phyloP scores from a whole-genome alignment of 2,113 vertebrate species.

The Mesitornis unicolor region DNA sequence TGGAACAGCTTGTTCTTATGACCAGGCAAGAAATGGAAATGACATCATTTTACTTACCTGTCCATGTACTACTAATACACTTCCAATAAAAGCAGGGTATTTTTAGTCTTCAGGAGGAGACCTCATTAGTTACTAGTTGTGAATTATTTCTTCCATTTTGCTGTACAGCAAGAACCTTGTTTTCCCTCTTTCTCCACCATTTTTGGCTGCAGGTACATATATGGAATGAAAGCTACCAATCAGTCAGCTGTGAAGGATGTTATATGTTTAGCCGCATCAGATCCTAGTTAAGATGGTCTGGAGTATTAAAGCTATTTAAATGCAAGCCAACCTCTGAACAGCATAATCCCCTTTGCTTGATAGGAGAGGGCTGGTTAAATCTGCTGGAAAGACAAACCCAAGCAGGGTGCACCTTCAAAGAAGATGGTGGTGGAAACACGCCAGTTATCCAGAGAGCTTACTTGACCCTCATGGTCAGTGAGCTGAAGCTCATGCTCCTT shows the following conservation, averaged over 20 bases:
- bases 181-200: neutral
- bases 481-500: neutral
- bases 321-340: neutral
- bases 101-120: neutral
- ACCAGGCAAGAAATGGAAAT: neutral
- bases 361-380: neutral
- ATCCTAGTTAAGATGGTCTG: neutral
- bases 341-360: neutral
- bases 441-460: neutral
- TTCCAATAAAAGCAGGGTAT: neutral
- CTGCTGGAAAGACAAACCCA: neutral
- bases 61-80: neutral
- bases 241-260: neutral
- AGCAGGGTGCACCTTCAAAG: neutral
- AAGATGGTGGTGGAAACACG: accelerated
- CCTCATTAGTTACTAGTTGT: neutral
- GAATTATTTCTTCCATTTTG: neutral
- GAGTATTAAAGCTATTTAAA: conserved; percentile 5
- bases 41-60: neutral
- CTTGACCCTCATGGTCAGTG: neutral
- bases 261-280: neutral
- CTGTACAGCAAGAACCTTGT: neutral
- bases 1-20: neutral
- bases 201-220: neutral
- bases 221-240: neutral